phyloP scores from a whole-genome alignment of 2,113 vertebrate species.

The Uria aalge region DNA sequence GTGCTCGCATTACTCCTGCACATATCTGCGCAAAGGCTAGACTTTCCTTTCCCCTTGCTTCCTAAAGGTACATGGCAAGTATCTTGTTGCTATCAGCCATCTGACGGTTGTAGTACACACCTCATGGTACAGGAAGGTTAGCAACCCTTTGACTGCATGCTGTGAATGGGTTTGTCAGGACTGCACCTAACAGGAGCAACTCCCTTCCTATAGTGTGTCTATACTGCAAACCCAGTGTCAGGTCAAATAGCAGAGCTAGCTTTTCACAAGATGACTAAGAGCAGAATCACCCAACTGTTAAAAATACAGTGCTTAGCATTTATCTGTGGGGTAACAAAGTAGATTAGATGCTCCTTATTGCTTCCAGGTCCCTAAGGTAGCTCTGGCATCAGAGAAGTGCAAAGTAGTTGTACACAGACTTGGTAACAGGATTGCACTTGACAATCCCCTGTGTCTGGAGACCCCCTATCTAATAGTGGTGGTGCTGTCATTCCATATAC shows the following conservation, averaged over 20 bases:
- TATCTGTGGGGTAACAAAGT: neutral
- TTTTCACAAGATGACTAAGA: neutral
- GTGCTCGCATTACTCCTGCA: neutral
- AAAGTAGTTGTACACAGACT: neutral
- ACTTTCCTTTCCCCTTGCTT: neutral
- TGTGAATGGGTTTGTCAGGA: neutral
- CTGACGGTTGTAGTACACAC: neutral
- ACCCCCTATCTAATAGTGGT: neutral
- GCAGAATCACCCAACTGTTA: neutral
- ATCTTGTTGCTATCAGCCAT: neutral
- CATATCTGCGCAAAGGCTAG: neutral
- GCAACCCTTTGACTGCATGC: neutral
- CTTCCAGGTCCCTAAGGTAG: neutral
- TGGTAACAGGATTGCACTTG: neutral
- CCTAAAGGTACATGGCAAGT: neutral
- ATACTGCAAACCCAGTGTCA: neutral
- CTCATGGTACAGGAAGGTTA: fast-evolving
- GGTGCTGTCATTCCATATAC: neutral
- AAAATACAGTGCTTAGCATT: neutral
- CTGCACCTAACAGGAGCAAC: neutral
- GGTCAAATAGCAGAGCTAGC: neutral
- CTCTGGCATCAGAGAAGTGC: neutral
- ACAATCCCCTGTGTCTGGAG: neutral
- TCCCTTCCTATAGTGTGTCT: neutral
- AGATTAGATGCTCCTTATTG: neutral